Base-by-base conservation (phyloP, 2,113 vertebrate genomes). In the Eidolon helvum region DNA sequence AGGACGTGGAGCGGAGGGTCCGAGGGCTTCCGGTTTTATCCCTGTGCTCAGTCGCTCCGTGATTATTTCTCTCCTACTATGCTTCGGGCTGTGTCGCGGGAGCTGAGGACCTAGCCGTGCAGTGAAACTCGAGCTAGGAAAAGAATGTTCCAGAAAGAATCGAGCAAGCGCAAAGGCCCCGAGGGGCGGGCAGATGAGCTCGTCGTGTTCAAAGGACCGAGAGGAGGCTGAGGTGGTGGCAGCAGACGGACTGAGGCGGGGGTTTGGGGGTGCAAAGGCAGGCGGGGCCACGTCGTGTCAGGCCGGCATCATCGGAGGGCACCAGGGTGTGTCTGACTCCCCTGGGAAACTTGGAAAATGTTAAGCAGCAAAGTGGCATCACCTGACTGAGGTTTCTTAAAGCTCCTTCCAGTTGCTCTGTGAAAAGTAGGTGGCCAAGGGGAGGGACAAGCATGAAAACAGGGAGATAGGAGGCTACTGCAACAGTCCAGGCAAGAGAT, bases 1-100 rank as follows among this genome's bases (percentile, higher is more conserved):
- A 7, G 68, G 30, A 24, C 38, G 4, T 5, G 21, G 28, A 69
- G 11, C 63, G 9, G 11, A 72, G 63, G 15, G 19, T 7, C 61
- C 30, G 0, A 1, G 53, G 38, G 4, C 1, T 0, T 10, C 4
- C 18, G 69, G n/a, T 1, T 5, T 48, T 1, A 5, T 4, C 74
- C 30, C 2, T 1, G 26, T 1, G 0, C 9, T n/a, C 16, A 2
- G n/a, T 21, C 24, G 28, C 40, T 35, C 59, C 30, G 8, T 11
- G 53, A 65, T 21, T 5, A 0, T 4, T 1, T 10, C 43, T 57
- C 68, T 40, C 77, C 72, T 15, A 0, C 79, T 4, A 2, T 12
- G 12, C 0, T 0, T 53, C 63, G 4, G 6, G 11, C 69, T 11
- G 6, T 2, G 24, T 1, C 11, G 9, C 6, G 11, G 78, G 28